Conservation (phyloP, 2,888 invertebrate genomes). For the Orchesella flavescens region DNA sequence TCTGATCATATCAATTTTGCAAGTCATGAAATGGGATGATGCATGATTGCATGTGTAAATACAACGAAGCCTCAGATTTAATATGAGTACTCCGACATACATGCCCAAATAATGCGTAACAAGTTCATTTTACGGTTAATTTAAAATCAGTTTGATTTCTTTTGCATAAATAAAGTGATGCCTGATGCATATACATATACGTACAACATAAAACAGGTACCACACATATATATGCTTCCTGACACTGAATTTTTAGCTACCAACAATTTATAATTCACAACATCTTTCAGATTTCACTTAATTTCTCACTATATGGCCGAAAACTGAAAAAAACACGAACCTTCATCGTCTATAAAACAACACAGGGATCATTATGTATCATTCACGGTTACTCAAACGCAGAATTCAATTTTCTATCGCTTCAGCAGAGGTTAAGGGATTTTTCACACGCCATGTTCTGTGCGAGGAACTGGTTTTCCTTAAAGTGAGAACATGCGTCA, state of each 20-base stretch:
- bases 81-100: constrained; percentile 9
- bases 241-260: too few species aligned
- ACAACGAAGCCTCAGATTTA: neutral
- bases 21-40: neutral
- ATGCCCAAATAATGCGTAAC: constrained; percentile 8
- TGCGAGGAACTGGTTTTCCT: neutral
- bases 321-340: neutral
- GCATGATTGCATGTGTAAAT: constrained; percentile 3
- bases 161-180: too few species aligned
- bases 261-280: too few species aligned
- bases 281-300: too few species aligned
- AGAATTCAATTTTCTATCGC: constrained; percentile 12
- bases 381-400: neutral
- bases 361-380: neutral
- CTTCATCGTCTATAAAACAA: neutral
- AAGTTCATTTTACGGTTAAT: constrained; percentile 9
- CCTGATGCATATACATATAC: too few species aligned
- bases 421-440: neutral
- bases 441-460: too few species aligned
- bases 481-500: too few species aligned
- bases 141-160: too few species aligned
- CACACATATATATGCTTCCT: too few species aligned
- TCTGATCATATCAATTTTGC: neutral
- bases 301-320: neutral
- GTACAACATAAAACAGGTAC: too few species aligned